phyloP scores from a whole-genome alignment of 2,888 invertebrate genomes.

The Ypsolopha sequella region DNA sequence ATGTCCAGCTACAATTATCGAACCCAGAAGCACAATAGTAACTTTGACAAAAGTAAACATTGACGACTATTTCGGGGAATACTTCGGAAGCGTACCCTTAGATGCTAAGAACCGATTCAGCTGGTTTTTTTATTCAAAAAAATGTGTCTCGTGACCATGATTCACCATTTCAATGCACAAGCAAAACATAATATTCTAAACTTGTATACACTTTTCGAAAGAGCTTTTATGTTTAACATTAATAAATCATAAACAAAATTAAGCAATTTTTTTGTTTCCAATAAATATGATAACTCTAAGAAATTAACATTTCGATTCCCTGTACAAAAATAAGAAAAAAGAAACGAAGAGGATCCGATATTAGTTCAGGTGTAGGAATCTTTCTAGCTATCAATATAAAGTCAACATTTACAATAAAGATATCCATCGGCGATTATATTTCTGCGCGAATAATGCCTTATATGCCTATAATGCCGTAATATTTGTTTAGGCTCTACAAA shows the following conservation, averaged over 20 bases:
- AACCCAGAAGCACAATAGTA: slow-evolving; percentile 44
- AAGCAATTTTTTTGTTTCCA: too few species aligned
- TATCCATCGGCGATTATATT: slow-evolving; percentile 40
- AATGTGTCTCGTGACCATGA: too few species aligned
- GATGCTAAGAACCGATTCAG: too few species aligned
- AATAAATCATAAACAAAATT: too few species aligned
- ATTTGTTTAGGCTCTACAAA: slow-evolving; percentile 28
- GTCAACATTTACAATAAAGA: slow-evolving; percentile 46
- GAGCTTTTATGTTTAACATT: too few species aligned
- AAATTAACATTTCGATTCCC: too few species aligned
- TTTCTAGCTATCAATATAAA: slow-evolving; percentile 37
- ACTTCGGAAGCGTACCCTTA: not conserved
- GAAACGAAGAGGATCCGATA: slow-evolving; percentile 18
- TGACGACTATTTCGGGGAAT: slow-evolving; percentile 1
- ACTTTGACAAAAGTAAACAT: slow-evolving; percentile 51
- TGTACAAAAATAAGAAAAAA: not conserved
- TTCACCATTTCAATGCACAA: too few species aligned
- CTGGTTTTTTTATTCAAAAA: too few species aligned
- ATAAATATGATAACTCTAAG: too few species aligned
- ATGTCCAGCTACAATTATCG: slow-evolving; percentile 43
- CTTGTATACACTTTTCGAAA: too few species aligned
- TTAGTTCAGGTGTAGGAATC: slow-evolving; percentile 55
- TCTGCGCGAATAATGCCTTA: slow-evolving; percentile 48
- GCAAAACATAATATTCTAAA: too few species aligned
- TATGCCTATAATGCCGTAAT: too few species aligned